Evolutionary conservation across 2,113 vertebrate species (phyloP).

Genomic region (Gymnarchus niloticus): DNA sequence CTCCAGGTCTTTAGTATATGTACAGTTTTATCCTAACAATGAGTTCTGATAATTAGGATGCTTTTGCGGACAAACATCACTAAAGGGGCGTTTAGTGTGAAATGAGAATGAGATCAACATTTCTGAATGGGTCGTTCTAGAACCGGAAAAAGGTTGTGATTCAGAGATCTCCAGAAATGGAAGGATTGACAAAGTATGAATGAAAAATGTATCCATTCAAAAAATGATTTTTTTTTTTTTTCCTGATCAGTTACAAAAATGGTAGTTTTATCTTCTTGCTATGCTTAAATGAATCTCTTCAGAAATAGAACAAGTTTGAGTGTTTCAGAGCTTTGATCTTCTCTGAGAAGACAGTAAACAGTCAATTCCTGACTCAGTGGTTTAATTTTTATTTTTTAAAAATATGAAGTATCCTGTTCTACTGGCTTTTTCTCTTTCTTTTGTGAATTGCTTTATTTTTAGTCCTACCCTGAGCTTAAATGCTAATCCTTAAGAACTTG

Average conservation of each 20-base stretch:
- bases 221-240: too few relatives aligned
- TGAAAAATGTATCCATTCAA: background rate
- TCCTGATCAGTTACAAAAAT: background rate
- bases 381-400: slow-evolving; percentile 18
- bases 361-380: background rate
- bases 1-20: too few relatives aligned
- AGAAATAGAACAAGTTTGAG: background rate
- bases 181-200: background rate
- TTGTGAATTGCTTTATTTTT: slow-evolving; percentile 29
- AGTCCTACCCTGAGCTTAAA: slow-evolving; percentile 32
- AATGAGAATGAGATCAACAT: background rate
- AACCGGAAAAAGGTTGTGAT: background rate
- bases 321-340: slow-evolving; percentile 36
- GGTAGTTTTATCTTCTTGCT: background rate
- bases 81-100: background rate
- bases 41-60: too few relatives aligned
- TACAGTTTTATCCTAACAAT: too few relatives aligned
- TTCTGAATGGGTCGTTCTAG: too few relatives aligned
- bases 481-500: slow-evolving; percentile 39
- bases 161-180: background rate
- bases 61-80: too few relatives aligned
- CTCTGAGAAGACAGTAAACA: slow-evolving; percentile 3
- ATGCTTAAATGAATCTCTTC: background rate
- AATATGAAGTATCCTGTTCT: background rate
- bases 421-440: slow-evolving; percentile 26